A percentile compares a stretch with the other conserved stretches of the same genome.
Evolutionary conservation across 2,888 invertebrate species (phyloP).

Genomic region (Hoplodrina ambigua): DNA sequence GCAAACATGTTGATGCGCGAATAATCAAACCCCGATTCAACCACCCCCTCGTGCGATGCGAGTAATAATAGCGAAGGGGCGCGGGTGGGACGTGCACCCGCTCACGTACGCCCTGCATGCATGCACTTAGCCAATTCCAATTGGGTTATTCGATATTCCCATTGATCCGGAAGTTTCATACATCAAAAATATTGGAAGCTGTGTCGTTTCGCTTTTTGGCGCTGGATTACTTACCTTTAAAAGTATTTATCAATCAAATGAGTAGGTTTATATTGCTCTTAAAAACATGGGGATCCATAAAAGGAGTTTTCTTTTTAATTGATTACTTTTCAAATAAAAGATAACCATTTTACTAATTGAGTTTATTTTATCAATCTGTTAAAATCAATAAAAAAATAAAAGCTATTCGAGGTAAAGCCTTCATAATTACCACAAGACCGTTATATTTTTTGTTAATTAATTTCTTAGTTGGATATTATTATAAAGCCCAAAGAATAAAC

Average conservation of each 20-base stretch:
- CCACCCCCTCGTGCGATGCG: constrained; percentile 78
- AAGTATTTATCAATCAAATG: constrained; percentile 30
- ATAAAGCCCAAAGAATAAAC: constrained; percentile 52
- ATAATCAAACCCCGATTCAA: constrained; percentile 85
- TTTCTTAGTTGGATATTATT: constrained; percentile 16
- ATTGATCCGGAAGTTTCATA: constrained; percentile 52
- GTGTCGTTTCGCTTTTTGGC: constrained; percentile 18
- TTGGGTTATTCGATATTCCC: constrained; percentile 67
- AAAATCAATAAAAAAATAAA: constrained; percentile 15
- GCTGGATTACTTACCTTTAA: constrained; percentile 11
- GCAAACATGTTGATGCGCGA: constrained; percentile 88
- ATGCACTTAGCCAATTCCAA: constrained; percentile 71
- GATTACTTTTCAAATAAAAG: neutral
- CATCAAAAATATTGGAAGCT: constrained; percentile 45
- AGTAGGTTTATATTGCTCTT: constrained; percentile 6
- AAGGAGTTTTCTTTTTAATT: constrained; percentile 5
- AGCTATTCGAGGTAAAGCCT: neutral
- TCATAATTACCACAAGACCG: constrained; percentile 1
- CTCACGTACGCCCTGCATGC: constrained; percentile 76
- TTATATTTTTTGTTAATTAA: constrained; percentile 26
- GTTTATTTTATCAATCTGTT: constrained; percentile 12
- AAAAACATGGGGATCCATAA: neutral
- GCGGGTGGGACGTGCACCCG: constrained; percentile 76
- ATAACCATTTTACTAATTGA: constrained; percentile 20
- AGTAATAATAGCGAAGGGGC: constrained; percentile 83